phyloP scores from a whole-genome alignment of 2,888 invertebrate genomes.

The Strigamia crassipes region DNA sequence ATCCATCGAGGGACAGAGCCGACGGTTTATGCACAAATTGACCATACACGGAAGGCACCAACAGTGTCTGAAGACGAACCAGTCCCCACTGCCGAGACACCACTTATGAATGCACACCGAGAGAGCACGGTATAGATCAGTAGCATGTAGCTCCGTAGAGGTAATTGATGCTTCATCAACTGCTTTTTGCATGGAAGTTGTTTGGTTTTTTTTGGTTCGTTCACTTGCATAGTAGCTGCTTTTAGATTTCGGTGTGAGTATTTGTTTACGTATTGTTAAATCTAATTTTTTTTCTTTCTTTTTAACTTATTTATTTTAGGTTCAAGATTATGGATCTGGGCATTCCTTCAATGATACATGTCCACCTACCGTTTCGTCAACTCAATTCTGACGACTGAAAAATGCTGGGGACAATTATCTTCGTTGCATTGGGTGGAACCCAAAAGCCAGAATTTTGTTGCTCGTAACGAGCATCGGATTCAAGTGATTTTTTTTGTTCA shows the following conservation, averaged over 20 bases:
- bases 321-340: constrained; percentile 33
- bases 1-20: constrained; percentile 61
- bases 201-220: background rate
- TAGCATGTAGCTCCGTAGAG: constrained; percentile 48
- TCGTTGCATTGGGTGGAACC: constrained; percentile 35
- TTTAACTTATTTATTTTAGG: background rate
- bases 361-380: constrained; percentile 5
- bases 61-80: constrained; percentile 56
- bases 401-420: background rate
- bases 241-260: background rate
- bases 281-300: background rate
- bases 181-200: background rate
- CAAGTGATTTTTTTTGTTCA: constrained; percentile 8
- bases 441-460: constrained; percentile 32
- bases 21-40: constrained; percentile 76
- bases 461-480: constrained; percentile 19
- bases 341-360: constrained; percentile 23
- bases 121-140: constrained; percentile 54
- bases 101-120: constrained; percentile 52
- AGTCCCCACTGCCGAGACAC: constrained; percentile 52
- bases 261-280: background rate
- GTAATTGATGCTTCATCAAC: constrained; percentile 44
- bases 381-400: constrained; percentile 7
- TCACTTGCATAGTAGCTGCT: background rate
- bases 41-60: constrained; percentile 60